Evolutionary conservation across 1,140 invertebrate genomes (phyloP).

Genomic region (Coenobita brevimanus): DNA sequence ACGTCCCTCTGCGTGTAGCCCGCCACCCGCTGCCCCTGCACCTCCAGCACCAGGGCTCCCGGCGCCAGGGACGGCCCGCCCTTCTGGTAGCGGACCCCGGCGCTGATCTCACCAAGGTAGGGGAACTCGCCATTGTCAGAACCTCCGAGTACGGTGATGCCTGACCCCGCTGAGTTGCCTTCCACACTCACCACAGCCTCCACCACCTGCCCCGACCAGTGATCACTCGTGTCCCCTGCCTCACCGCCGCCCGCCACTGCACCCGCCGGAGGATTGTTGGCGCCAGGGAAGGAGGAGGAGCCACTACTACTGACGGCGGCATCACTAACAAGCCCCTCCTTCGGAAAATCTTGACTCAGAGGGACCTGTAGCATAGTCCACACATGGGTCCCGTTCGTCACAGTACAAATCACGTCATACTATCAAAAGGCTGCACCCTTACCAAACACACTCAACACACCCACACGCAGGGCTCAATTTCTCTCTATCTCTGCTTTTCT

Average conservation of each 20-base stretch:
- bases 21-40: slow-evolving; percentile 80
- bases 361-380: too few species aligned
- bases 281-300: neutral
- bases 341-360: too few species aligned
- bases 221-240: slow-evolving; percentile 30
- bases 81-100: slow-evolving; percentile 73
- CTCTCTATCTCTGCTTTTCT: neutral
- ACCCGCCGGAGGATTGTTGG: neutral
- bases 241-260: slow-evolving; percentile 14
- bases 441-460: too few species aligned
- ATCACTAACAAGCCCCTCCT: neutral
- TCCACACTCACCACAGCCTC: slow-evolving; percentile 64
- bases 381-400: too few species aligned
- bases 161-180: slow-evolving; percentile 27
- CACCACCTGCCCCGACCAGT: slow-evolving; percentile 62
- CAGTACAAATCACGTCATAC: too few species aligned
- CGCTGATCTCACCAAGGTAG: slow-evolving; percentile 73
- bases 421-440: too few species aligned
- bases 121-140: slow-evolving; percentile 79
- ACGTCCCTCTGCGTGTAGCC: slow-evolving; percentile 80
- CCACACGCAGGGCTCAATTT: neutral
- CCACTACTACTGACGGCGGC: neutral
- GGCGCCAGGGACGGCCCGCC: slow-evolving; percentile 74
- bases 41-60: slow-evolving; percentile 78
- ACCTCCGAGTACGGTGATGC: slow-evolving; percentile 74